Evolutionary conservation across 2,888 invertebrate genomes (phyloP).

Genomic region (Machimus atricapillus): DNA sequence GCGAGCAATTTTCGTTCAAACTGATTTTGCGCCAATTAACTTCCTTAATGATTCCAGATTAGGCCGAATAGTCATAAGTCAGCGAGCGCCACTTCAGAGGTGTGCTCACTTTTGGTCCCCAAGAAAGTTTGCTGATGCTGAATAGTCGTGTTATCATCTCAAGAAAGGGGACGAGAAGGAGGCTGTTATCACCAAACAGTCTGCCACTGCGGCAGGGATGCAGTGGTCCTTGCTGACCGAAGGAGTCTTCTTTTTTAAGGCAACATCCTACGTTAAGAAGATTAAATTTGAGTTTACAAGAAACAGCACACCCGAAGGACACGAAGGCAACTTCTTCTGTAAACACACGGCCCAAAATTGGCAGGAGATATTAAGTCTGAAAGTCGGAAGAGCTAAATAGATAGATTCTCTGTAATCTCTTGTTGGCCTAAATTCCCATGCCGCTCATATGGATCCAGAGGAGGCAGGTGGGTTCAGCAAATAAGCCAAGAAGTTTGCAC

Average conservation of each 20-base stretch:
- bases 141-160: neutral
- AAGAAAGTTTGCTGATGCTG: neutral
- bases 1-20: slow-evolving; percentile 4
- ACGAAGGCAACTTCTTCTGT: slow-evolving; percentile 3
- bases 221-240: slow-evolving; percentile 3
- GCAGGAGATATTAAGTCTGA: slow-evolving; percentile 15
- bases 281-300: neutral
- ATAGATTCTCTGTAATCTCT: neutral
- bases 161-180: neutral
- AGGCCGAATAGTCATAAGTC: neutral
- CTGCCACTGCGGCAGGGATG: neutral
- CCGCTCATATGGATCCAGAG: neutral
- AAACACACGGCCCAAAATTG: slow-evolving; percentile 6
- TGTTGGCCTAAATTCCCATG: neutral
- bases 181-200: neutral
- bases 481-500: neutral
- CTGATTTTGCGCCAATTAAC: slow-evolving; percentile 29
- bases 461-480: neutral
- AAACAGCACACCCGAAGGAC: neutral
- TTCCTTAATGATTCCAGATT: slow-evolving; percentile 3
- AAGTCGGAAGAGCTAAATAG: neutral
- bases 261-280: neutral
- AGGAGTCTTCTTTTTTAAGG: neutral
- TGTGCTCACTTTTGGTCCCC: neutral
- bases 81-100: neutral